Evolutionary conservation across 1,140 invertebrate genomes (phyloP), one percentile per base, ranked within the genome.

Genomic region (Procambarus clarkii): DNA sequence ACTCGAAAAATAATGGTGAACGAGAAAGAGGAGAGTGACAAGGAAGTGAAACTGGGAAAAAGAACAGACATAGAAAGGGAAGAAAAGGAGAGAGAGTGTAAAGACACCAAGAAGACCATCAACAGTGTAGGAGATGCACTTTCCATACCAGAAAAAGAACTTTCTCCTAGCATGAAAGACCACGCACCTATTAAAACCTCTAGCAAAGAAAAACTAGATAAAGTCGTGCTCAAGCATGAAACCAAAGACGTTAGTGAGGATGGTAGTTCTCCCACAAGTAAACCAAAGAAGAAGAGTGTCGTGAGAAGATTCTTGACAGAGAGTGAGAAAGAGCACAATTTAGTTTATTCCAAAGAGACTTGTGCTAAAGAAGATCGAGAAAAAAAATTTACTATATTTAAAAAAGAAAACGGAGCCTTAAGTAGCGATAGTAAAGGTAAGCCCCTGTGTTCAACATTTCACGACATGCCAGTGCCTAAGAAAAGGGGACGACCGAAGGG

Each of bases 401-500:
- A 91, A 76, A 87, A 91, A 54, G 90, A 91, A n/a, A 76, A 13
- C 46, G 60, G 11, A 69, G 69, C 46, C 60, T 15, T 50, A 15
- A 44, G 46, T 45, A 60, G 71, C 21, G 71, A 82, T 21, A 44
- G 54, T 34, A 77, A 81, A 44, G 44, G 46, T 21, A 90, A 83
- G n/a, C 50, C 50, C 64, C 13, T 71, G 3, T 64, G 21, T 24
- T 45, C 58, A 54, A 18, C 45, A 11, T 77, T 69, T 46, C 89
- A 91, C n/a, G 82, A 79, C 45, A 45, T 46, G 18, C 69, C 60
- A 64, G 60, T 87, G 60, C 83, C 88, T 69, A 92, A 90, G 58
- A 92, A 92, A 54, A 84, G 92, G 86, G 92, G 92, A 13, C 69
- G 92, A 77, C 92, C 92, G 1, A 92, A 92, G 48, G 92, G 92